Conservation (phyloP, 2,113 vertebrate species). For the Salvelinus alpinus region DNA sequence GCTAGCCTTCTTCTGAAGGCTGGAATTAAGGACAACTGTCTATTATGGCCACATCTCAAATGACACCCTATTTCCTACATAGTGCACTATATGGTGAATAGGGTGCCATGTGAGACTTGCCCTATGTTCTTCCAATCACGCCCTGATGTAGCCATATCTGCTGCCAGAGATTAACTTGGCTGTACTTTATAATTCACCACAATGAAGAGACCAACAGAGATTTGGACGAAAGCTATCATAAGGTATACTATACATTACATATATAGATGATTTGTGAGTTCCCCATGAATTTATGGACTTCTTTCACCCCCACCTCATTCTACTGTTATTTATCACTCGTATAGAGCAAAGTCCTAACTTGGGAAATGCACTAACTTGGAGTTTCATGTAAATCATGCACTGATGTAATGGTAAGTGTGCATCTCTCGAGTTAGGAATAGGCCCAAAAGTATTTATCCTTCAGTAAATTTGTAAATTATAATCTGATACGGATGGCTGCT, state of each 20-base stretch:
- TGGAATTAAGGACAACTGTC: slow-evolving; percentile 37
- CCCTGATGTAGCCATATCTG: slow-evolving; percentile 45
- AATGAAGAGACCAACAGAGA: slow-evolving; percentile 62
- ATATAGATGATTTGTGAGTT: slow-evolving; percentile 65
- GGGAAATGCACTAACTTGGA: slow-evolving; percentile 37
- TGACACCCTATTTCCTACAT: too few relatives aligned
- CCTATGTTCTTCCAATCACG: slow-evolving; percentile 53
- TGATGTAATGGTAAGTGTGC: slow-evolving; percentile 24
- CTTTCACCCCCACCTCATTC: slow-evolving; percentile 51
- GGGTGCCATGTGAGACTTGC: too few relatives aligned
- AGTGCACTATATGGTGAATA: too few relatives aligned
- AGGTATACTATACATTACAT: slow-evolving; percentile 46
- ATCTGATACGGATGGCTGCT: slow-evolving; percentile 55
- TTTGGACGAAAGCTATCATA: slow-evolving; percentile 50
- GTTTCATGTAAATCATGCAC: slow-evolving; percentile 8
- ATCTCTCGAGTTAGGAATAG: slow-evolving; percentile 43
- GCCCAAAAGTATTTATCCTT: slow-evolving; percentile 66
- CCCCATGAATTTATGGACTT: slow-evolving; percentile 57
- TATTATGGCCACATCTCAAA: too few relatives aligned
- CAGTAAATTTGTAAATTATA: slow-evolving; percentile 72
- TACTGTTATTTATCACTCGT: slow-evolving; percentile 57
- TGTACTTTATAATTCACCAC: slow-evolving; percentile 58
- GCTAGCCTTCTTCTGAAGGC: slow-evolving; percentile 17
- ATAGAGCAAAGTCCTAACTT: slow-evolving; percentile 42
- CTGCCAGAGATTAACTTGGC: slow-evolving; percentile 62